Evolutionary conservation across 2,113 vertebrate species (phyloP).

Genomic region (Myotis lucifugus): DNA sequence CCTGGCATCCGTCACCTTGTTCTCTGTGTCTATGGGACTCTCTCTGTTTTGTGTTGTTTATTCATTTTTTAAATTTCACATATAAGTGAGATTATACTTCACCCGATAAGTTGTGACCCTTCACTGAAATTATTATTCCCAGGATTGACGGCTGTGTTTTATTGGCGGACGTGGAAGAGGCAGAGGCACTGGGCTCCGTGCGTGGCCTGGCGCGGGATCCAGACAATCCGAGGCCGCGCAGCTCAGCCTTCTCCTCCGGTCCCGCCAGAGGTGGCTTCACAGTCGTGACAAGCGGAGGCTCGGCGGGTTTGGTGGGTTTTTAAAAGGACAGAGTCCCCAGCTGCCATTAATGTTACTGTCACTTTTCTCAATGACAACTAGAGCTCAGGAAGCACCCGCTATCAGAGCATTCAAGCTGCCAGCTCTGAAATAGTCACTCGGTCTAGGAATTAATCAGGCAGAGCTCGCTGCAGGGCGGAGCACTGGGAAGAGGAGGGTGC

Average conservation of each 20-base stretch:
- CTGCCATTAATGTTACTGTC: background rate
- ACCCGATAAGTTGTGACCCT: background rate
- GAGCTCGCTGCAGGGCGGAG: background rate
- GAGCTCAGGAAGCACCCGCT: background rate
- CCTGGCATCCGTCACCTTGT: background rate
- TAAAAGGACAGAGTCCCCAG: background rate
- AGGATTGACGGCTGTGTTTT: background rate
- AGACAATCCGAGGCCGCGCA: background rate
- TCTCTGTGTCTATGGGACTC: background rate
- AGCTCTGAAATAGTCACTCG: background rate
- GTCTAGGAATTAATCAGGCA: background rate
- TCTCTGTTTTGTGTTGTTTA: background rate
- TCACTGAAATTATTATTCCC: background rate
- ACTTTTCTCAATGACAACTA: background rate
- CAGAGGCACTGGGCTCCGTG: background rate
- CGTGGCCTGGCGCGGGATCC: background rate
- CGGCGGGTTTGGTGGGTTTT: fast-evolving
- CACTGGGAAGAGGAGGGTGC: too few relatives aligned
- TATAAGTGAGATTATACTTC: background rate
- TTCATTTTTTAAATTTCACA: background rate
- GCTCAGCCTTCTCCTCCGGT: background rate
- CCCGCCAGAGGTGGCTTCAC: background rate
- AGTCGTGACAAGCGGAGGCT: background rate
- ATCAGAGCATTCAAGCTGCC: background rate
- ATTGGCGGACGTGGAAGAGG: background rate